A percentile compares a stretch with the other conserved stretches of the same genome.
phyloP scores from a whole-genome alignment of 2,797 vertebrate genomes.

The Alosa sapidissima region DNA sequence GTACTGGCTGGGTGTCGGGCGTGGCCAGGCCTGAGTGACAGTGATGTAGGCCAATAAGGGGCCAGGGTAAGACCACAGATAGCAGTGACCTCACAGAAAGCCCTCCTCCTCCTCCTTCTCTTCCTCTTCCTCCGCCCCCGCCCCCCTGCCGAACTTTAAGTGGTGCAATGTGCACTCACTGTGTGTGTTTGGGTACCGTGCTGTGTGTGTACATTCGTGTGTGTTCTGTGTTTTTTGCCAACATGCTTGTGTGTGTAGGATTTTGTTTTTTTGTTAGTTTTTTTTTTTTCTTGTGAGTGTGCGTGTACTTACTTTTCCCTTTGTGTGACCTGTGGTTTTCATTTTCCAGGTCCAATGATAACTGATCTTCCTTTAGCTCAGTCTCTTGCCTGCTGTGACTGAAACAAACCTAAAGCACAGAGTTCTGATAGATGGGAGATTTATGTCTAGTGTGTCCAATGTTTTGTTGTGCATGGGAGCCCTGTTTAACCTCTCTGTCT shows the following conservation, averaged over 20 bases:
- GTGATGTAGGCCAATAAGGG: conserved; percentile 73
- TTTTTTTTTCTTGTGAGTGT: conserved; percentile 67
- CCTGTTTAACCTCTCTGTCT: conserved; percentile 53
- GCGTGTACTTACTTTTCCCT: conserved; percentile 70
- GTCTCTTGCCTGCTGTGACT: background rate
- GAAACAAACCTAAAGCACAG: background rate
- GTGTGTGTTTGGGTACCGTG: conserved; percentile 63
- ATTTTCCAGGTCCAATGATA: conserved; percentile 23
- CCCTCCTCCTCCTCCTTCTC: conserved; percentile 70
- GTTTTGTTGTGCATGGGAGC: conserved; percentile 14
- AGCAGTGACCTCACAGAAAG: conserved; percentile 82
- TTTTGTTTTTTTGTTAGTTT: conserved; percentile 55
- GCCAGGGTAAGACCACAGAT: conserved; percentile 96
- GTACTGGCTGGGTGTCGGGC: conserved; percentile 71
- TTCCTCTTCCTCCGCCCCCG: conserved; percentile 66
- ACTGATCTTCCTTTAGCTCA: conserved; percentile 7
- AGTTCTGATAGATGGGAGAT: background rate
- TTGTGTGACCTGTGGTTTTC: conserved; percentile 42
- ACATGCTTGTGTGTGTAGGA: conserved; percentile 56
- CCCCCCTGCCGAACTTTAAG: conserved; percentile 59
- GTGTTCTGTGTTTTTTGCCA: conserved; percentile 58
- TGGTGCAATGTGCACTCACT: conserved; percentile 69
- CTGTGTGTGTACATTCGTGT: conserved; percentile 37
- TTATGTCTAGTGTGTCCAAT: conserved; percentile 8
- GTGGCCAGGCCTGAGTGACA: conserved; percentile 67